Evolutionary conservation across 30 jellyfish, hydroid and myxozoan genomes (phyloP).

Genomic region (Aurelia aurita): DNA sequence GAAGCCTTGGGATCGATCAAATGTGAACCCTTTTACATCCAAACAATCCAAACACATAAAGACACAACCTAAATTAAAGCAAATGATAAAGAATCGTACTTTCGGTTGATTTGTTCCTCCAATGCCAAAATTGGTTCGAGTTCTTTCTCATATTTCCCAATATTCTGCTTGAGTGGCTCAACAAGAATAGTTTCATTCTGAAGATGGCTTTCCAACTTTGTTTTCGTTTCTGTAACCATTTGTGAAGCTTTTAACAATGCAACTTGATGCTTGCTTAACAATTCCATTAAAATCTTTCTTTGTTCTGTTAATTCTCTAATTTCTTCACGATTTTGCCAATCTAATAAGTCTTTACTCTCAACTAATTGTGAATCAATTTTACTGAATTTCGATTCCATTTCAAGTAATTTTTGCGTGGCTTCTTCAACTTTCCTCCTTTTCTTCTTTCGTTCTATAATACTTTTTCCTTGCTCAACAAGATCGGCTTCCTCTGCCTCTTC

Average conservation of each 20-base stretch:
- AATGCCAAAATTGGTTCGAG: slow-evolving; percentile 73
- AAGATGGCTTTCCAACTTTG: slow-evolving; percentile 89
- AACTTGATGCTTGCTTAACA: slow-evolving; percentile 91
- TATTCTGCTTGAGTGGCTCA: slow-evolving; percentile 76
- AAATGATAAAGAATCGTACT: slow-evolving; percentile 11
- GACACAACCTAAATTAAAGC: too few species aligned
- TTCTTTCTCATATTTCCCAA: slow-evolving; percentile 72
- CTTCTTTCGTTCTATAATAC: slow-evolving; percentile 79
- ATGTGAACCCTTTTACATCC: too few species aligned
- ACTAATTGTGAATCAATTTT: slow-evolving; percentile 48
- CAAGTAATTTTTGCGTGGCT: slow-evolving; percentile 88
- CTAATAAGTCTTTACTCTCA: slow-evolving; percentile 77
- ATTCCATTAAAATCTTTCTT: slow-evolving; percentile 81
- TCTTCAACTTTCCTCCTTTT: slow-evolving; percentile 95
- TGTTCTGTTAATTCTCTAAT: slow-evolving; percentile 79
- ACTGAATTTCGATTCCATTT: slow-evolving; percentile 81
- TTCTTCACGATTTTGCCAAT: slow-evolving; percentile 91
- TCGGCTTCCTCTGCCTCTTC: slow-evolving; percentile 93
- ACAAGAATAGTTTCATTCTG: slow-evolving; percentile 74
- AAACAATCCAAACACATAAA: too few species aligned
- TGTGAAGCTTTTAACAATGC: slow-evolving; percentile 96
- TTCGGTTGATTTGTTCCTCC: slow-evolving; percentile 78
- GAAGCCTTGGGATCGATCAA: too few species aligned
- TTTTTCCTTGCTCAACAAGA: slow-evolving; percentile 82
- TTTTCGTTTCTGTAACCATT: slow-evolving; percentile 90